phyloP scores from a whole-genome alignment of 2,113 vertebrate species.

The Ptilonorhynchus violaceus region DNA sequence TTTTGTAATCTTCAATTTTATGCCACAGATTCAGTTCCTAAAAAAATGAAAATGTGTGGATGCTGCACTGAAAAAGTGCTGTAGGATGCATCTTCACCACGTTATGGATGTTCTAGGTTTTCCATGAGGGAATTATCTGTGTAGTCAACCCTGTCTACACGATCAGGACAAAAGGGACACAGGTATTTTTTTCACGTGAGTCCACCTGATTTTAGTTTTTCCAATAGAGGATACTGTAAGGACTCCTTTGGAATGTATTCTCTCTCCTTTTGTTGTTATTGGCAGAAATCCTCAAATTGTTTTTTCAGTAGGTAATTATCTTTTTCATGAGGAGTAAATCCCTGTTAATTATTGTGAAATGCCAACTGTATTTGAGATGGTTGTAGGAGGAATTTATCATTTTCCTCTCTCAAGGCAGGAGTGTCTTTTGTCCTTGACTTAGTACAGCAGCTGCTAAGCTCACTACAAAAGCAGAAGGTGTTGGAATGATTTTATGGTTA shows the following conservation, averaged over 20 bases:
- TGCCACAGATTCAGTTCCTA: neutral
- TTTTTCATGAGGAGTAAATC: neutral
- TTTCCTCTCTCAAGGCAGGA: neutral
- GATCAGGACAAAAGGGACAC: neutral
- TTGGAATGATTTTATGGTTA: neutral
- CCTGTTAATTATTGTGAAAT: neutral
- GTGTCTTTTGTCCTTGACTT: neutral
- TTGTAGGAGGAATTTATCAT: neutral
- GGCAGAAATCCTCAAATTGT: neutral
- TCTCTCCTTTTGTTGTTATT: neutral
- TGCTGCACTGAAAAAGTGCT: neutral
- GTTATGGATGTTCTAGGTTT: neutral
- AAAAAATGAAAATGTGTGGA: neutral
- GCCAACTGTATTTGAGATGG: neutral
- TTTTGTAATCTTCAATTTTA: neutral
- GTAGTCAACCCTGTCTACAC: neutral
- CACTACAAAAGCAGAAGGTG: neutral
- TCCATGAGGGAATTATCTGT: neutral
- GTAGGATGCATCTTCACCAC: neutral
- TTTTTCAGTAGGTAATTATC: neutral
- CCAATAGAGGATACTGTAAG: neutral
- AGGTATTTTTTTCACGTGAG: neutral
- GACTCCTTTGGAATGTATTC: neutral
- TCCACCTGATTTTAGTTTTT: neutral
- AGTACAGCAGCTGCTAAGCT: neutral